Evolutionary conservation across 2,113 vertebrate genomes (phyloP).

Genomic region (Trichechus manatus): DNA sequence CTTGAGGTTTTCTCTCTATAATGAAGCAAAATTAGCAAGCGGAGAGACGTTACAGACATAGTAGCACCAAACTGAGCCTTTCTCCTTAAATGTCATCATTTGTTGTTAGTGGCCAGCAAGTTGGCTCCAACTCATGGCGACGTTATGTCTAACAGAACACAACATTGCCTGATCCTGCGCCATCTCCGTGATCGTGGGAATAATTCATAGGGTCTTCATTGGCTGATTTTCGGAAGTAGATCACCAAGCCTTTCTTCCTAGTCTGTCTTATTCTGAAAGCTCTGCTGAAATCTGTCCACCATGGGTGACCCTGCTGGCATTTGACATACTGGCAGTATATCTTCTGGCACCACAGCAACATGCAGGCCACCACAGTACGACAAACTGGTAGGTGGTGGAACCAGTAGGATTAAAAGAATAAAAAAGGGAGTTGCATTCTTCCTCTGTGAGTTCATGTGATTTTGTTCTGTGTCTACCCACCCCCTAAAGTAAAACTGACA

Average conservation of each 20-base stretch:
- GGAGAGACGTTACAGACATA: neutral
- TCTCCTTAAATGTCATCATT: too few relatives aligned
- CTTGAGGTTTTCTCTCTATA: neutral
- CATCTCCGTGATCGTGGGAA: too few relatives aligned
- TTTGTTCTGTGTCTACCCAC: neutral
- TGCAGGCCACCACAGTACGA: too few relatives aligned
- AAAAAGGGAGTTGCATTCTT: neutral
- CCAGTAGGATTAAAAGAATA: accelerated
- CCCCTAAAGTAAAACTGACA: accelerated
- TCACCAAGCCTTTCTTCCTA: neutral
- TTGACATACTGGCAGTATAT: too few relatives aligned
- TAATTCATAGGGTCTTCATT: neutral
- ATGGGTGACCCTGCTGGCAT: too few relatives aligned
- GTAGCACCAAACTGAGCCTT: neutral
- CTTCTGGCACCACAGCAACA: neutral
- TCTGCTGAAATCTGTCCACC: neutral
- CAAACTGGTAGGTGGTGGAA: too few relatives aligned
- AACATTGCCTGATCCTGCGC: neutral
- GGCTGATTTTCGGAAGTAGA: too few relatives aligned
- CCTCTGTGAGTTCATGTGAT: accelerated
- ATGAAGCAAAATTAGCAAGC: neutral
- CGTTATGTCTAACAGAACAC: neutral
- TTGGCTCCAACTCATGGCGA: neutral
- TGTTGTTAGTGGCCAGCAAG: too few relatives aligned
- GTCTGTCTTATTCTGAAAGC: neutral